phyloP scores from a whole-genome alignment of 2,888 invertebrate genomes.

The Eulithis prunata region DNA sequence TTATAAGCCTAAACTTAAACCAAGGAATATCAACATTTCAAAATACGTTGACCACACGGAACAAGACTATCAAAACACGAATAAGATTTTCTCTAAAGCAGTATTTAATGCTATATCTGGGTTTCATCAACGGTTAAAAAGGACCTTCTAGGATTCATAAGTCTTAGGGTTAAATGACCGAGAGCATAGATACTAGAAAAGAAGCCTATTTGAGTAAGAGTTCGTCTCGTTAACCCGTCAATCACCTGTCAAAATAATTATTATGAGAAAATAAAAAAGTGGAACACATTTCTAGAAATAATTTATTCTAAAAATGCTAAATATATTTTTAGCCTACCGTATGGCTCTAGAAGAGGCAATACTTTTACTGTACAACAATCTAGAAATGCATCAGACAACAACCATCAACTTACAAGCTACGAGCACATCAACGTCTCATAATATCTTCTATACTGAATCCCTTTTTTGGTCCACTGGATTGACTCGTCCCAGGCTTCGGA shows the following conservation, averaged over 20 bases:
- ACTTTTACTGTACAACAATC: constrained; percentile 35
- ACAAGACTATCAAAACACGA: not conserved
- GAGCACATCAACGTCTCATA: constrained; percentile 86
- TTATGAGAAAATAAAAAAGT: constrained; percentile 1
- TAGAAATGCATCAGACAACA: constrained; percentile 46
- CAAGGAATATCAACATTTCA: not conserved
- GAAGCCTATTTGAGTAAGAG: not conserved
- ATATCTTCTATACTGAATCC: constrained; percentile 96
- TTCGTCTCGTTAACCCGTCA: not conserved
- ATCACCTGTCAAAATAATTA: constrained; percentile 1
- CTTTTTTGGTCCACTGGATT: constrained; percentile 88
- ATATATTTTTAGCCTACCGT: constrained; percentile 9
- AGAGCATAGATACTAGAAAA: not conserved
- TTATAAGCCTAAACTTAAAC: not conserved
- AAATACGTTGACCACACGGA: not conserved
- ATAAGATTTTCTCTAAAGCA: not conserved
- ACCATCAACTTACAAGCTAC: constrained; percentile 25
- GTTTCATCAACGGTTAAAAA: not conserved
- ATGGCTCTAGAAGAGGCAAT: constrained; percentile 4
- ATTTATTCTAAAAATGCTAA: constrained; percentile 12
- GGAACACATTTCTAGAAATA: constrained; percentile 11
- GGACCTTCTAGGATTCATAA: not conserved
- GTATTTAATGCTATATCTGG: not conserved
- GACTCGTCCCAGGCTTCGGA: constrained; percentile 83
- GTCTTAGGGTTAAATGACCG: not conserved